Evolutionary conservation across 2,888 invertebrate genomes (phyloP), one percentile per base, ranked within the genome.

Genomic region (Lochmaea capreae): DNA sequence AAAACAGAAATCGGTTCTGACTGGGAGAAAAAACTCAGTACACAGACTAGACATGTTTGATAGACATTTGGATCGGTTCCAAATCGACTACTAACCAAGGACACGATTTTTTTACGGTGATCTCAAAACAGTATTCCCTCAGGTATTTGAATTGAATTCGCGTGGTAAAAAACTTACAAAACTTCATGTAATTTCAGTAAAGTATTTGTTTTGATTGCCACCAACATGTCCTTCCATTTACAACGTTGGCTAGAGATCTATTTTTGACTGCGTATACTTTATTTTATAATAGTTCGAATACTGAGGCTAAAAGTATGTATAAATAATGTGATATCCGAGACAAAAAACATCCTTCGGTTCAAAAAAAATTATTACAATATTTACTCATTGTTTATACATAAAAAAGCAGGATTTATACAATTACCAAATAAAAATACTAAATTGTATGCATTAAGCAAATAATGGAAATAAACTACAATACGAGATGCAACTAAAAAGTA

Each of bases 31-130:
- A 69, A 69, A 46, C 65, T 69, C 73, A 73, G 62, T 52, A 43
- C 26, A 57, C 76, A 70, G 79, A 74, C 79, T 80, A 80, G 80
- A 80, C 80, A 79, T 79, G 76, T 79, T 77, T 76, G 79, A 79
- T 77, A 80, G 80, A 80, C 80, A 75, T 77, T 78, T 80, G 80
- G 80, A 74, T 54, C 39, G 22, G 18, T 43, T 72, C 80, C 80
- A 80, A 76, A 26, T 43, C 43, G 26, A 52, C 39, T 52, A 46
- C 18, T 22, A 49, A 65, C 49, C 63, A 65, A 67, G 62, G 65
- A 74, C 70, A 43, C 49, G 16, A 46, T 46, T 65, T 71, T 72
- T 72, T 62, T n/a, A 54, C 49, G n/a, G 46, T 46, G 26, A 57
- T 46, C 54, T 71, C 67, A 58, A 52, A 54, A 46, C 57, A 73